A percentile compares a stretch with the other conserved stretches of the same genome.
Evolutionary conservation across 2,888 invertebrate species (phyloP).

Genomic region (Caenorhabditis becei): DNA sequence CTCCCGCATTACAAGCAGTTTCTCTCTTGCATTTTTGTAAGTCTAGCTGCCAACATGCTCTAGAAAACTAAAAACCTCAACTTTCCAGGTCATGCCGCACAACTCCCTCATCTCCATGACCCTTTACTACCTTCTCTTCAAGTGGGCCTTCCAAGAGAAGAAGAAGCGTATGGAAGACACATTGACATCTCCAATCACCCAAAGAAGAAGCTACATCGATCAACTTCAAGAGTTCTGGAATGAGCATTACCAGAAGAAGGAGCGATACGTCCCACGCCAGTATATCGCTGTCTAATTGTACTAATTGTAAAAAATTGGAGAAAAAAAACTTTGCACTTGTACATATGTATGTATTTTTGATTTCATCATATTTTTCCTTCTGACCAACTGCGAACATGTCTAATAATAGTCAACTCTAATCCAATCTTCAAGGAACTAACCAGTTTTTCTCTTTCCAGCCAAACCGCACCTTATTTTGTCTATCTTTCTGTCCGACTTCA

Average conservation of each 20-base stretch:
- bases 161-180: constrained; percentile 10
- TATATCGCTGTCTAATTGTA: too few species aligned
- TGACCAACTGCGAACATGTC: too few species aligned
- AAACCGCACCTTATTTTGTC: too few species aligned
- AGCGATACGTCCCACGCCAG: background rate
- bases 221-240: constrained; percentile 14
- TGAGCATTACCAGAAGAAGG: background rate
- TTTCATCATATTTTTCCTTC: too few species aligned
- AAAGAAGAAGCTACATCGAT: background rate
- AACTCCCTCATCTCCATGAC: constrained; percentile 25
- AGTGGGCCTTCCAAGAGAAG: constrained; percentile 2
- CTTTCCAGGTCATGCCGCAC: constrained; percentile 45
- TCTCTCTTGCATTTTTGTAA: constrained; percentile 43
- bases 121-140: constrained; percentile 23
- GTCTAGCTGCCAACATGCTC: background rate
- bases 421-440: too few species aligned
- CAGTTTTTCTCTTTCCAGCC: too few species aligned
- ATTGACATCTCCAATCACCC: background rate
- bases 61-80: background rate
- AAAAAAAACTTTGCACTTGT: too few species aligned
- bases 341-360: too few species aligned
- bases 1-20: constrained; percentile 48
- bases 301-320: too few species aligned
- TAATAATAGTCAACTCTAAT: too few species aligned
- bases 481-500: too few species aligned